Conservation (phyloP, 2,797 vertebrate genomes). For the Melanotaenia maccullochi region DNA sequence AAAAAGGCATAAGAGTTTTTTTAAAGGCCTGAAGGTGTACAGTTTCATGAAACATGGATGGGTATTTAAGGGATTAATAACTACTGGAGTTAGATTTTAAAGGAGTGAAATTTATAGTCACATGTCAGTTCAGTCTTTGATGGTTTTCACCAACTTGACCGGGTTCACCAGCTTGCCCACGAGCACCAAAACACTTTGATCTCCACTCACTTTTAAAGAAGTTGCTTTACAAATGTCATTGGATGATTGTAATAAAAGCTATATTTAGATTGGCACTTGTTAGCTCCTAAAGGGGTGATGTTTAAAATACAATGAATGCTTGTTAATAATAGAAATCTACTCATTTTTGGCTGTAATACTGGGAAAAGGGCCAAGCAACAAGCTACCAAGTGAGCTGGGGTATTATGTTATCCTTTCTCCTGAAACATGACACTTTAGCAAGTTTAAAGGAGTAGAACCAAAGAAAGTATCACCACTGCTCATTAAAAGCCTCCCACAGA, state of each 20-base stretch:
- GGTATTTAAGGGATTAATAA: background rate
- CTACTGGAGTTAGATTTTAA: background rate
- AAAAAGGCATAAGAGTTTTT: background rate
- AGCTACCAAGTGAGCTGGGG: background rate
- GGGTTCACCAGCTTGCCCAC: background rate
- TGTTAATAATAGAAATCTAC: background rate
- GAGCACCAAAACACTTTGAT: background rate
- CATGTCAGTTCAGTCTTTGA: background rate
- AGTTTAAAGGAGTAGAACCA: no score
- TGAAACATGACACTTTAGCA: no score
- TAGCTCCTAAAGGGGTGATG: background rate
- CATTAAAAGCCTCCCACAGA: constrained; percentile 23
- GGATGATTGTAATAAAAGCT: background rate
- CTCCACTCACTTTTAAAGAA: background rate
- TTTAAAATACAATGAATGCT: background rate
- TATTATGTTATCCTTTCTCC: no score
- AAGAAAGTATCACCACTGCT: no score
- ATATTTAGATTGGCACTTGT: background rate
- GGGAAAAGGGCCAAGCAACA: constrained; percentile 9
- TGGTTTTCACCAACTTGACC: background rate
- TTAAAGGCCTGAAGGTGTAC: background rate
- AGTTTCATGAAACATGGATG: background rate
- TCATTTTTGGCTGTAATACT: background rate
- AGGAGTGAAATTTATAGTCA: background rate
- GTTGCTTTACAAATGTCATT: background rate